A percentile compares a stretch with the other conserved stretches of the same genome.
These are phyloP conservation scores for Calcarius lapponicus DNA, from an alignment of 2,797 vertebrate genomes.

Conservation along the genomic window DNA sequence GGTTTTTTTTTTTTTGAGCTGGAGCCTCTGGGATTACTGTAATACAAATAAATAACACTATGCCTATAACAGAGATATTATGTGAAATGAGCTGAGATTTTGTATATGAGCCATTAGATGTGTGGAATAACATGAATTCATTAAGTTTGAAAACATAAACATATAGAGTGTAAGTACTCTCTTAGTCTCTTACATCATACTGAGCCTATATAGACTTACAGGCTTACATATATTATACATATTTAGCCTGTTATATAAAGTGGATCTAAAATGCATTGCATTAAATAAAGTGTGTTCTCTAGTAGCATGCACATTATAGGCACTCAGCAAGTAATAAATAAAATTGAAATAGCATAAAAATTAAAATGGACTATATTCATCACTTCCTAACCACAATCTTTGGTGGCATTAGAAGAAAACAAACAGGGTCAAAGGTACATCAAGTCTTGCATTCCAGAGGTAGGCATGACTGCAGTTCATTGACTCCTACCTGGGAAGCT, in stretches of 20 bases:
- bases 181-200: not conserved
- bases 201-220: not conserved
- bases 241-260: not conserved
- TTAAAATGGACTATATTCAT: not conserved
- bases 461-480: not conserved
- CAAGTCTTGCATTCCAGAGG: not conserved
- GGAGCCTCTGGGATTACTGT: not conserved
- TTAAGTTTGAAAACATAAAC: slow-evolving; percentile 35
- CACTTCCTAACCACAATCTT: not conserved
- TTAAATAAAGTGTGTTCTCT: slow-evolving; percentile 6
- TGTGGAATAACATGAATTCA: slow-evolving; percentile 16
- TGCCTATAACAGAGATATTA: not conserved
- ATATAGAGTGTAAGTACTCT: not conserved
- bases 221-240: not conserved
- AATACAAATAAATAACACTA: slow-evolving; percentile 34
- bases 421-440: not conserved
- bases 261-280: slow-evolving; percentile 15
- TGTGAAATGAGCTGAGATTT: not conserved
- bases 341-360: slow-evolving; percentile 6
- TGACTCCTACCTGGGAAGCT: not conserved
- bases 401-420: not conserved
- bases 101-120: slow-evolving; percentile 21
- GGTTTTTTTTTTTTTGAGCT: not conserved
- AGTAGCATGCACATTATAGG: not conserved
- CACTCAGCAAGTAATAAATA: slow-evolving; percentile 32